Base-by-base conservation (phyloP, 2,113 vertebrate genomes). In the Cryptomyrus ogoouensis region DNA sequence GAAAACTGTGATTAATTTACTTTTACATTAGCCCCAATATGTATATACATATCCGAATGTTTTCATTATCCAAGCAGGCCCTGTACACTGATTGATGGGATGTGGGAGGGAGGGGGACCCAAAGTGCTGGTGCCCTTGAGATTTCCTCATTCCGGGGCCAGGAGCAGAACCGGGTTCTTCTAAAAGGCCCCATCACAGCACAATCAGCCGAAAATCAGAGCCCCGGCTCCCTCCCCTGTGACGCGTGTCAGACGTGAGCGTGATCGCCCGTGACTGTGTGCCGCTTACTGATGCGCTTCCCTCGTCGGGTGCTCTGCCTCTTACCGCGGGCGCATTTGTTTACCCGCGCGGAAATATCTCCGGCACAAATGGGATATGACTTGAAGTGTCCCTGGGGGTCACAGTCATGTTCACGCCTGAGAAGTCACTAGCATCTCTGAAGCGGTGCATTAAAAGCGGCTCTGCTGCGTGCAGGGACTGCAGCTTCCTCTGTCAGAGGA, bases 361-460 rank as follows among this genome's bases (percentile, higher is more conserved):
- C 50, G 35, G 52, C 19, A 77, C 90, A 90, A 88, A 90, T 77
- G 62, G 85, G 86, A 90, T 53, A 39, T 58, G 86, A 58, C 90
- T 80, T 42, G 62, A 58, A 80, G 66, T 80, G 90, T 88, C 90
- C 86, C 89, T 50, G 24, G 86, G 86, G 90, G 90, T 88, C 31
- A 58, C 35, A n/a, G 49, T 42, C 50, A 1, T 35, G 62, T 90
- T 90, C 90, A 88, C 35, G 86, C 86, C 66, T 88, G 66, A 88
- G 62, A 35, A 44, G 77, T n/a, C 44, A 27, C 66, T 52, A 89
- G 88, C 42, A 62, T 88, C 88, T 46, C 42, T n/a, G 35, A 88
- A 44, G 39, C 52, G 12, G 24, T 15, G 83, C 70, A 50, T 50
- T 31, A 53, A 87, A 53, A 87, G 49, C n/a, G 21, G 80, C 47